Evolutionary conservation across 2,888 invertebrate species (phyloP), one percentile per base, ranked within the genome.

Genomic region (Mylabris sibirica): DNA sequence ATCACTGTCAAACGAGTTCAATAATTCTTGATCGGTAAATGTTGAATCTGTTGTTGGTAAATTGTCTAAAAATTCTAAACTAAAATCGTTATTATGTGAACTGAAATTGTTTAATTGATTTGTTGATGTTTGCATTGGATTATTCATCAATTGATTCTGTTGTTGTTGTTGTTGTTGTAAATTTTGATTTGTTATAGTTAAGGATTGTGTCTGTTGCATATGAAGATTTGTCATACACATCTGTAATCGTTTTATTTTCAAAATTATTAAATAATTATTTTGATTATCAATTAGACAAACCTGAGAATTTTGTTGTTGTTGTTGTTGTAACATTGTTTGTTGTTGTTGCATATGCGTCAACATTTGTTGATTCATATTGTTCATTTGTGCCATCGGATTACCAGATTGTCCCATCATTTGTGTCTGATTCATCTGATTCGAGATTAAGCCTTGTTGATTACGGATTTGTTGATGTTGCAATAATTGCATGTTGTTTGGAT

Each of bases 31-130:
- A 69, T 94, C 93, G 78, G 92, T 91, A 84, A 93, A 91, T 80
- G 89, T 89, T 69, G 92, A 89, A 84, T 95, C 94, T 63, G 89
- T 89, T 76, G 92, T 87, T 66, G 92, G 91, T 84, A 95, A 89
- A 86, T 92, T 93, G 84, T 95, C 95, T 72, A 95, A 88, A 86
- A 95, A 94, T 87, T 95, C 95, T 78, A 95, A 89, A 84, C 90
- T 92, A 85, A 95, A 93, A 85, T 95, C 93, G 6, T 86, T 82
- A 9, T 88, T 83, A 72, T 88, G 84, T 66, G 87, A 86, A 72
- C 86, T 87, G 64, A 87, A 83, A 81, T 86, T 88, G 79, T 87
- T 85, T 78, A 87, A 84, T 77, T 77, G 78, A 60, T 77, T 67
- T 74, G 41, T n/a, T 53, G 70, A 66, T 74, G 41, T 2, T 49